Conservation (phyloP, 2,888 invertebrate species). For the Helobdella robusta region DNA sequence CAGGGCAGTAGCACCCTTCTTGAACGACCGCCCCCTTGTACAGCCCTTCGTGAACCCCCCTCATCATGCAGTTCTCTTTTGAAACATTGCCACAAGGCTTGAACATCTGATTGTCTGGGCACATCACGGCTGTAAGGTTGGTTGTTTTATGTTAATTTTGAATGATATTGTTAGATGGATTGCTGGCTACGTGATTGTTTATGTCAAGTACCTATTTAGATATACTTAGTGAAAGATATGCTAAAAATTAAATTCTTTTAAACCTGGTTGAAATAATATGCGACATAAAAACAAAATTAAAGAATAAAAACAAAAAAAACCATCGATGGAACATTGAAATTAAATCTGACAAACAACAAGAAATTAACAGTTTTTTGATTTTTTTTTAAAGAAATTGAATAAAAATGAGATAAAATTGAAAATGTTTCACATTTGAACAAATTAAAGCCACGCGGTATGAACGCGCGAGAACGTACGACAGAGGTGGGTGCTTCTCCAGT, state of each 20-base stretch:
- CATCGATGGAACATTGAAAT: too few relatives aligned
- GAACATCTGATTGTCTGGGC: slow-evolving; percentile 16
- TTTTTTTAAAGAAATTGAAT: background rate
- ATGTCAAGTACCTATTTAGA: too few relatives aligned
- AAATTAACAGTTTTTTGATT: too few relatives aligned
- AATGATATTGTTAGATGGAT: too few relatives aligned
- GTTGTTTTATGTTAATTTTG: too few relatives aligned
- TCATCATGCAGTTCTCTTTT: slow-evolving; percentile 1
- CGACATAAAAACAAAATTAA: too few relatives aligned
- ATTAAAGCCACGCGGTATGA: background rate
- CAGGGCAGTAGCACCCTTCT: slow-evolving; percentile 27
- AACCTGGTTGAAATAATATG: too few relatives aligned
- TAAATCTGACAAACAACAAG: too few relatives aligned
- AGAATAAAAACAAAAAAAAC: too few relatives aligned
- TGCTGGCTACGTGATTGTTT: too few relatives aligned
- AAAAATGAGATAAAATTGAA: background rate
- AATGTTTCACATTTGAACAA: background rate
- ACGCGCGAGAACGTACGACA: slow-evolving; percentile 22
- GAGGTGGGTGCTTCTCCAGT: slow-evolving; percentile 15
- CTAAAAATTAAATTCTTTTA: too few relatives aligned
- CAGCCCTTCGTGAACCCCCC: background rate
- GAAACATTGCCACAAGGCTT: slow-evolving; percentile 15
- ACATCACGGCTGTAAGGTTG: slow-evolving; percentile 24
- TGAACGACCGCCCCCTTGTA: background rate
- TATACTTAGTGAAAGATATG: too few relatives aligned